These are phyloP conservation scores for Drosophila cardini DNA, from an alignment of 1,140 invertebrate species.

Conservation along the genomic window DNA sequence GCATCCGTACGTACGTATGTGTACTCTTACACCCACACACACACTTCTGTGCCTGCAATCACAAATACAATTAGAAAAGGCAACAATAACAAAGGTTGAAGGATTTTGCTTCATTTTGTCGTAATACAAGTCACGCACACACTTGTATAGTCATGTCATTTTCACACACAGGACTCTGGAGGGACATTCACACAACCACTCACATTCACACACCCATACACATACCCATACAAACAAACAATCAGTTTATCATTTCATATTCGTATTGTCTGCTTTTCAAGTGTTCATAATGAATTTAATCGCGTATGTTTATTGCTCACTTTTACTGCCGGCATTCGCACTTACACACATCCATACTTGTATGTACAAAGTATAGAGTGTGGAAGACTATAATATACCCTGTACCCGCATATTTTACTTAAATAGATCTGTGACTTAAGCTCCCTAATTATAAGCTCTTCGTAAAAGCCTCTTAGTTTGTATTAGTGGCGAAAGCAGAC, in stretches of 20 bases:
- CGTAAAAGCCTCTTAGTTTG: too few species aligned
- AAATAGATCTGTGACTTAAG: too few species aligned
- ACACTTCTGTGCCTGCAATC: slow-evolving; percentile 14
- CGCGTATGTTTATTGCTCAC: slow-evolving; percentile 82
- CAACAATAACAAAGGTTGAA: slow-evolving; percentile 47
- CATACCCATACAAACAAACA: slow-evolving; percentile 33
- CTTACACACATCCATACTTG: not conserved
- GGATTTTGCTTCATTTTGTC: slow-evolving; percentile 42
- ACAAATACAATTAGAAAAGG: slow-evolving; percentile 49
- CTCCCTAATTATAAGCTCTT: too few species aligned
- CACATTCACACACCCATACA: slow-evolving; percentile 26
- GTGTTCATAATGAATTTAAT: slow-evolving; percentile 82
- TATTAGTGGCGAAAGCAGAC: too few species aligned
- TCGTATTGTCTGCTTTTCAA: slow-evolving; percentile 72
- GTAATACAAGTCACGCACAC: slow-evolving; percentile 42
- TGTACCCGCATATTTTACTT: too few species aligned
- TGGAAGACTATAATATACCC: too few species aligned
- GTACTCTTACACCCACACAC: slow-evolving; percentile 1
- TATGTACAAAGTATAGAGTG: not conserved
- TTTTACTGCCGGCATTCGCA: slow-evolving; percentile 40
- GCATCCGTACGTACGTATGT: slow-evolving; percentile 12
- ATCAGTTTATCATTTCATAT: slow-evolving; percentile 76
- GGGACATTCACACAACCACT: slow-evolving; percentile 37
- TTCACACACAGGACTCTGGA: slow-evolving; percentile 22
- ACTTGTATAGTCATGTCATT: slow-evolving; percentile 14